Percentiles rank a stretch among this genome's conserved stretches.
Conservation (phyloP, 2,888 invertebrate genomes). For the Drosophila mimica region DNA sequence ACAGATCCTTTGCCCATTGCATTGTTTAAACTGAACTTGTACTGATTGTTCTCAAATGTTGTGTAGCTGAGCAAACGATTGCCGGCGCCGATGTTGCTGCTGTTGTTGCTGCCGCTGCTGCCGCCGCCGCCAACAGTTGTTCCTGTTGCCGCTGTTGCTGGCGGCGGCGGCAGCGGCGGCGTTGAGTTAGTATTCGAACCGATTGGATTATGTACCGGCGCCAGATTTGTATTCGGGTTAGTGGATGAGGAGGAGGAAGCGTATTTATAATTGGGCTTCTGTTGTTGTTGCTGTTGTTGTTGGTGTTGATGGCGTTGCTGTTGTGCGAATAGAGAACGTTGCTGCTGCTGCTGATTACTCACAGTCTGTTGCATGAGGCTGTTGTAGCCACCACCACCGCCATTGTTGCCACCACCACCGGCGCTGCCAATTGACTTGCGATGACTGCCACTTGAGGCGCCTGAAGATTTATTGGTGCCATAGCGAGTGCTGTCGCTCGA, state of each 20-base stretch:
- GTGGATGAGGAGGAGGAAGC: constrained; percentile 63
- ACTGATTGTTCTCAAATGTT: constrained; percentile 85
- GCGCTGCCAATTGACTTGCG: constrained; percentile 83
- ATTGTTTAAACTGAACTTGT: constrained; percentile 85
- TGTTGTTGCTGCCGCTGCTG: constrained; percentile 17
- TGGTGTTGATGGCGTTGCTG: constrained; percentile 80
- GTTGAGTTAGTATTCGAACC: constrained; percentile 59
- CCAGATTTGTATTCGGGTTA: constrained; percentile 73
- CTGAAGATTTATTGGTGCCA: constrained; percentile 85
- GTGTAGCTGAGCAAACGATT: constrained; percentile 85
- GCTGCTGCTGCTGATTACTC: constrained; percentile 84
- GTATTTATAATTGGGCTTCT: constrained; percentile 81
- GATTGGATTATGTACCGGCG: constrained; percentile 79
- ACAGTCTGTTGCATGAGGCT: constrained; percentile 85
- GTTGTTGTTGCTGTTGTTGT: constrained; percentile 79
- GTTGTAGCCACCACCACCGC: constrained; percentile 74
- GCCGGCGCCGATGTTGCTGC: constrained; percentile 55
- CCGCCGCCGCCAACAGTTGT: constrained; percentile 10
- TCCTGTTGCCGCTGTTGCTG: constrained; percentile 17
- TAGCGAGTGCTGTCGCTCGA: constrained; percentile 88
- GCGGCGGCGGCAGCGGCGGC: constrained; percentile 24
- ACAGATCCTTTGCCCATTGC: constrained; percentile 68
- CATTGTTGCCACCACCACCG: constrained; percentile 66
- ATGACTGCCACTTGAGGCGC: constrained; percentile 85
- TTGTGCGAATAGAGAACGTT: constrained; percentile 80